Conservation (phyloP, 2,113 vertebrate species). For the Cyanocitta stelleri region DNA sequence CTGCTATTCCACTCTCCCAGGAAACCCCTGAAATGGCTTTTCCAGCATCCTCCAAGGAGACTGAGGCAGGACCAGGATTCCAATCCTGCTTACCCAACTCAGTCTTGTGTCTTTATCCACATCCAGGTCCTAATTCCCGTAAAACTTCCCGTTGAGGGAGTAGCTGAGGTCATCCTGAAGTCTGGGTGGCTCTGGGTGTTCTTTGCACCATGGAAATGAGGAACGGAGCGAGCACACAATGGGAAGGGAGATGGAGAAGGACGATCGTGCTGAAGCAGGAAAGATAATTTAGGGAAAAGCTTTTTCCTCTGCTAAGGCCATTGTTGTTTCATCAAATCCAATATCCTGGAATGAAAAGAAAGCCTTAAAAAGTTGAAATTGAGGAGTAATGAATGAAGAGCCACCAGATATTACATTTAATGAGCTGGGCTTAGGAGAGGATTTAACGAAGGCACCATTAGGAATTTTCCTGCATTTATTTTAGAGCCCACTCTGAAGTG, state of each 20-base stretch:
- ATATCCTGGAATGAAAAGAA: slow-evolving; percentile 6
- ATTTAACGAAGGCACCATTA: not conserved
- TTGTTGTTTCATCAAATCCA: slow-evolving; percentile 15
- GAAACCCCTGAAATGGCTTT: not conserved
- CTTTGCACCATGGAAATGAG: not conserved
- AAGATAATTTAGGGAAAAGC: not conserved
- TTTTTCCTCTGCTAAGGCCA: not conserved
- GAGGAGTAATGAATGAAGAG: not conserved
- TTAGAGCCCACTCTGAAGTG: not conserved
- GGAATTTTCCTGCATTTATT: not conserved
- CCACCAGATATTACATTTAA: not conserved
- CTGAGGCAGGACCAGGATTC: not conserved
- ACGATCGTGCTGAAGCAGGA: not conserved
- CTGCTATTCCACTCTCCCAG: not conserved
- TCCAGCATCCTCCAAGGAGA: accelerated
- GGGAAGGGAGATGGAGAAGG: not conserved
- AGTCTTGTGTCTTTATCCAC: not conserved
- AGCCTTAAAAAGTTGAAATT: not conserved
- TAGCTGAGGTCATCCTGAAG: not conserved
- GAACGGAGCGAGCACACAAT: not conserved
- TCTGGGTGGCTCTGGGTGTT: not conserved
- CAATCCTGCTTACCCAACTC: accelerated
- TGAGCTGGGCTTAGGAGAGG: not conserved
- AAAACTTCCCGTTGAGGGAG: not conserved
- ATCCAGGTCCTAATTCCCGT: not conserved